phyloP scores from a whole-genome alignment of 2,888 invertebrate species.

The Drosophila hamatofila region DNA sequence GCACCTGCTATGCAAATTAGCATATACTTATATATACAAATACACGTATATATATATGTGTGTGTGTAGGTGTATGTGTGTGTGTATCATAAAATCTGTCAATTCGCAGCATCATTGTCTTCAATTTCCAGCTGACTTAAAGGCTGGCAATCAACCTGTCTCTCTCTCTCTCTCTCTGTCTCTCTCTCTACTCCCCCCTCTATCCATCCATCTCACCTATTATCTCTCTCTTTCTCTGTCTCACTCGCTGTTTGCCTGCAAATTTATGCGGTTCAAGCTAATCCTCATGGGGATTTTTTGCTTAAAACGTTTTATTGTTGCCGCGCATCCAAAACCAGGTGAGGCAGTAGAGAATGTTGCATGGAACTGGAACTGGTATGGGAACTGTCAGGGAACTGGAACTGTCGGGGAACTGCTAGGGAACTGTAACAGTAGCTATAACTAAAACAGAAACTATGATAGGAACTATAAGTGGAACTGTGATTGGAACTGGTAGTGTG shows the following conservation, averaged over 20 bases:
- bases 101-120: constrained; percentile 73
- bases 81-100: constrained; percentile 68
- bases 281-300: constrained; percentile 75
- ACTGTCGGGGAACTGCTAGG: neutral
- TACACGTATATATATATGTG: neutral
- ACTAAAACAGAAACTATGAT: neutral
- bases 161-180: neutral
- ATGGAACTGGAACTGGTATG: constrained; percentile 11
- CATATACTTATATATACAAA: neutral
- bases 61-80: neutral
- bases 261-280: constrained; percentile 78
- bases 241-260: constrained; percentile 38
- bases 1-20: constrained; percentile 72
- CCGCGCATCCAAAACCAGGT: constrained; percentile 34
- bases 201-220: neutral
- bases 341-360: constrained; percentile 3
- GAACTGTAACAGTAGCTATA: neutral
- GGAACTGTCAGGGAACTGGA: neutral
- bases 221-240: neutral
- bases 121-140: constrained; percentile 63
- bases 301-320: constrained; percentile 77
- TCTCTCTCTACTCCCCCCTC: neutral
- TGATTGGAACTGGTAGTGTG: neutral
- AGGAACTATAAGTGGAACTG: neutral
- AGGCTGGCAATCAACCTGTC: constrained; percentile 44